Conservation (phyloP, 2,797 vertebrate genomes). For the Micrastur ruficollis region DNA sequence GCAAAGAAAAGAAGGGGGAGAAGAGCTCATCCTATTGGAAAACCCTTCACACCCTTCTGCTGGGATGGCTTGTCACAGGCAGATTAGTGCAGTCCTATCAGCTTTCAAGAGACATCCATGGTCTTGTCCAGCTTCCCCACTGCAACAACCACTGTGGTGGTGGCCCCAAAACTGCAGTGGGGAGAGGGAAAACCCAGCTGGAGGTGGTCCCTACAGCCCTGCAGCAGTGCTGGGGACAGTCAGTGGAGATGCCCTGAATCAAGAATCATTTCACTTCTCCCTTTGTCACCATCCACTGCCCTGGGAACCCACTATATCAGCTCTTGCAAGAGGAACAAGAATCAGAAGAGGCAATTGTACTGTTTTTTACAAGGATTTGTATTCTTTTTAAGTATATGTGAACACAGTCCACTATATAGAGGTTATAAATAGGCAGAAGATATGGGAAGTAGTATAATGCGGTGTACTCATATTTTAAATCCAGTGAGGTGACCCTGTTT, state of each 20-base stretch:
- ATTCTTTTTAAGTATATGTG: neutral
- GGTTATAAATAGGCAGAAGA: neutral
- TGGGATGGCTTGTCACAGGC: neutral
- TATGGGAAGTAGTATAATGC: neutral
- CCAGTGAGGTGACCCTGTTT: neutral
- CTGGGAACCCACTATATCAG: neutral
- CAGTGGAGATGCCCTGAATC: neutral
- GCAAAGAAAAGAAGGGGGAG: neutral
- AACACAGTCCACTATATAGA: neutral
- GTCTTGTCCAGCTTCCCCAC: neutral
- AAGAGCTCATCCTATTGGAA: neutral
- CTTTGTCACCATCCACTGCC: neutral
- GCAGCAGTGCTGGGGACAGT: too few relatives aligned
- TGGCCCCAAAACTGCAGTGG: neutral
- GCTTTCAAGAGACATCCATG: neutral
- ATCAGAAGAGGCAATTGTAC: neutral
- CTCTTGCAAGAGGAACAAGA: neutral
- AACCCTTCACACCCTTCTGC: neutral
- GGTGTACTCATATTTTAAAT: neutral
- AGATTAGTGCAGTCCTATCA: neutral
- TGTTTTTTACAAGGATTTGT: neutral
- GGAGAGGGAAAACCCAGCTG: neutral
- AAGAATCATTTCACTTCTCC: neutral
- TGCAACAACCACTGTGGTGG: neutral
- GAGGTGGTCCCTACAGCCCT: neutral